A percentile compares a stretch with the other conserved stretches of the same genome.
Conservation (phyloP, 2,113 vertebrate genomes). For the Galemys pyrenaicus region DNA sequence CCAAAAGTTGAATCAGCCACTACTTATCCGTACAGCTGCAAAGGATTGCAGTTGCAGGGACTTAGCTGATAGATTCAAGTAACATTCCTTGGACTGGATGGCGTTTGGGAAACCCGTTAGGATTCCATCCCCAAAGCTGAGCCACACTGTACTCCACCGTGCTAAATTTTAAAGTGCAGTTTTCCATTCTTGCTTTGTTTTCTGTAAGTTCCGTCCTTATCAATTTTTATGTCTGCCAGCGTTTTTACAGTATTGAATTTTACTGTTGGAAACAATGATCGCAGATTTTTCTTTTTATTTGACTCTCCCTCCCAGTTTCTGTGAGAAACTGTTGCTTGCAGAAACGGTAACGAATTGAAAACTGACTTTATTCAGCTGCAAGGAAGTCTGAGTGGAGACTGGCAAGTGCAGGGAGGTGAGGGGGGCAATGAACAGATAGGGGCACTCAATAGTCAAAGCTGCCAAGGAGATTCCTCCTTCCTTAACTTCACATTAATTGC, state of each 20-base stretch:
- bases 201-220: neutral
- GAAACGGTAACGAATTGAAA: slow-evolving; percentile 51
- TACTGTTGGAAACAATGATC: neutral
- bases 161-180: neutral
- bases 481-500: neutral
- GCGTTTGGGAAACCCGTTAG: neutral
- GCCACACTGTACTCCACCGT: neutral
- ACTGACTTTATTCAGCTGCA: neutral
- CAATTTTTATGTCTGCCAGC: neutral
- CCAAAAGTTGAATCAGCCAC: slow-evolving; percentile 46
- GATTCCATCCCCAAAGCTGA: neutral
- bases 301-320: neutral
- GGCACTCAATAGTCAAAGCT: neutral
- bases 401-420: neutral
- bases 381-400: neutral
- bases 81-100: neutral
- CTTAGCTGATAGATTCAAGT: neutral
- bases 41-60: neutral
- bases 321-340: slow-evolving; percentile 34
- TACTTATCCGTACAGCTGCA: slow-evolving; percentile 66
- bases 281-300: neutral
- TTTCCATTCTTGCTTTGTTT: neutral
- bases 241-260: neutral
- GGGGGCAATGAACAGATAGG: too few species aligned
- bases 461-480: neutral